These are phyloP conservation scores for Pilophorus perplexus DNA, from an alignment of 2,888 invertebrate species.

Conservation along the genomic window DNA sequence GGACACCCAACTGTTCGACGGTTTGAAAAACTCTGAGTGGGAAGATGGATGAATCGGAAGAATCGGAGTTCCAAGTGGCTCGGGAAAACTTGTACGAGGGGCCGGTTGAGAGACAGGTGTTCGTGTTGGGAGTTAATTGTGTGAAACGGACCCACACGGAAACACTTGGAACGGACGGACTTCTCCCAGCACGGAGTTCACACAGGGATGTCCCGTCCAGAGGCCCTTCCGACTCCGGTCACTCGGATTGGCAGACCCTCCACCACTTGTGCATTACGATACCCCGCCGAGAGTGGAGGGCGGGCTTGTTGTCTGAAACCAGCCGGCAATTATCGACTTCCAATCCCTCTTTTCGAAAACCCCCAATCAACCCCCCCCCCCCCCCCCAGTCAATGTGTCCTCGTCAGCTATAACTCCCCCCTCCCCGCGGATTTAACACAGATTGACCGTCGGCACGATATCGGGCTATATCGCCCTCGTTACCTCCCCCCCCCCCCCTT, in stretches of 20 bases:
- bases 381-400: too few species aligned
- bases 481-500: not conserved
- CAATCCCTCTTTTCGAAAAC: conserved; percentile 20
- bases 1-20: too few species aligned
- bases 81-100: conserved; percentile 6
- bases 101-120: conserved; percentile 26
- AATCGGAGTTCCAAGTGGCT: too few species aligned
- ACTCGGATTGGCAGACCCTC: conserved; percentile 22
- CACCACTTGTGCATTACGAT: not conserved
- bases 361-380: conserved; percentile 23
- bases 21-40: too few species aligned
- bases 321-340: conserved; percentile 34
- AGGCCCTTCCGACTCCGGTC: too few species aligned
- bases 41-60: too few species aligned
- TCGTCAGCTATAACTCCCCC: conserved; percentile 9
- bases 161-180: too few species aligned
- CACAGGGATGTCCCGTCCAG: too few species aligned
- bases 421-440: not conserved
- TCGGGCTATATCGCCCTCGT: not conserved
- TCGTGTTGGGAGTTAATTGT: conserved; percentile 30
- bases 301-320: conserved; percentile 7
- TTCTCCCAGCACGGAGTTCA: too few species aligned
- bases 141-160: conserved; percentile 5
- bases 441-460: not conserved
- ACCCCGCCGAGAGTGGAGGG: not conserved